Evolutionary conservation across 92 coral and sea anemone species (phyloP), one percentile per base, ranked within the genome.

Genomic region (Umimayanthus chanpuru): DNA sequence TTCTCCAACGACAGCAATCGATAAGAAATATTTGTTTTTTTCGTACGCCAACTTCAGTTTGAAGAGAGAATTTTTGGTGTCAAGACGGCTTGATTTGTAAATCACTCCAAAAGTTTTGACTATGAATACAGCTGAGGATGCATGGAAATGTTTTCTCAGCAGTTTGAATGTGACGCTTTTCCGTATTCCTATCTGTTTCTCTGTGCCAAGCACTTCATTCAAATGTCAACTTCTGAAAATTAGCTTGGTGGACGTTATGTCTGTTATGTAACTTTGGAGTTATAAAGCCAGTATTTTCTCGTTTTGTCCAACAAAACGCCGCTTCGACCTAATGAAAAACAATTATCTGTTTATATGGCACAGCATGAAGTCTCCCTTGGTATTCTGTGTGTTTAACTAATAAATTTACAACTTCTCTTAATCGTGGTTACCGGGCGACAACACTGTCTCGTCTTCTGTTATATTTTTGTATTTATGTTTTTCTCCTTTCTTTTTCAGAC

Each of bases 261-360:
- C 36, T 83, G 85, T 89, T 85, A 65, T 71, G 28, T 61, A 86
- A 76, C 73, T 89, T 21, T 71, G 86, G 88, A 81, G 90, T 86
- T 85, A 74, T 67, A 41, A 43, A 38, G 65, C 18, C 77, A 86
- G 85, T 80, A 89, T 82, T 88, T 92, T 86, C 81, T 76, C 81
- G 86, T 89, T 89, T 75, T 82, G 82, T 86, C 88, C 90, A 89
- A 70, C 88, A 88, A 89, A 83, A 83, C 61, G 87, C 78, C 67
- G 78, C 78, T 83, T 83, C 40, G 66, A 73, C 47, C 78, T 83
- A 83, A 83, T 83, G 87, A 68, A 83, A 83, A 83, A 83, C 87
- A 83, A 73, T 83, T 83, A 83, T 83, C 65, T 49, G 87, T 83
- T 83, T 70, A 28, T 70, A 83, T 44, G 53, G 40, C 87, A 25